Conservation (phyloP, 23 tunicate genomes). For the Aplidium turbinatum region DNA sequence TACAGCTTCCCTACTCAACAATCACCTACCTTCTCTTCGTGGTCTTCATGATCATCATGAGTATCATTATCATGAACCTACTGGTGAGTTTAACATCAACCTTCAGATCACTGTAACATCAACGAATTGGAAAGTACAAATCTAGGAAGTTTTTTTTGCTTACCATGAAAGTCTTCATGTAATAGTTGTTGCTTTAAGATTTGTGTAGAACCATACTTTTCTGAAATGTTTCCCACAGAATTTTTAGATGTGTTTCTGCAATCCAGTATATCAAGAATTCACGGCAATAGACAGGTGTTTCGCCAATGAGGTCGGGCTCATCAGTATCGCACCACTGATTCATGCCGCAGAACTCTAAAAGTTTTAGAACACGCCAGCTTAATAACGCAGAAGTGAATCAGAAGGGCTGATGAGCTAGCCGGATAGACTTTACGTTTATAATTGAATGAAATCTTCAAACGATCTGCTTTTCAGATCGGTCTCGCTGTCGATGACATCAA, state of each 20-base stretch:
- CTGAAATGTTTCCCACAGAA: no score
- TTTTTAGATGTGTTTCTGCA: no score
- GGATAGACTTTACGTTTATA: background rate
- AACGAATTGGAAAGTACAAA: no score
- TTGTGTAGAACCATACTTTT: no score
- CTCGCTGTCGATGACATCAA: constrained; percentile 98
- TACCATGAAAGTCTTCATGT: no score
- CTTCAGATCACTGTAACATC: no score
- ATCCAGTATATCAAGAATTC: background rate
- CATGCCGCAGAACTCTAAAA: no score
- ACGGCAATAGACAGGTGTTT: no score
- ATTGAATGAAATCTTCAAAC: background rate
- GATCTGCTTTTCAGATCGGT: constrained; percentile 66
- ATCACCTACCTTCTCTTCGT: constrained; percentile 76
- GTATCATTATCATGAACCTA: constrained; percentile 92
- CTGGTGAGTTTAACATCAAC: constrained; percentile 46
- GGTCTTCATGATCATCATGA: constrained; percentile 78
- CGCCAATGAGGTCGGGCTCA: no score
- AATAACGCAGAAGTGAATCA: background rate
- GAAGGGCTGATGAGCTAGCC: background rate
- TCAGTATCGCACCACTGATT: no score
- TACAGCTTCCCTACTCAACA: constrained; percentile 60
- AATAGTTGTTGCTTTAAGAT: no score
- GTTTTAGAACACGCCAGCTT: background rate
- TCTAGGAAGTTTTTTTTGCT: no score